Evolutionary conservation across 1,140 invertebrate genomes (phyloP), one percentile per base, ranked within the genome.

Genomic region (Papilio polyxenes): DNA sequence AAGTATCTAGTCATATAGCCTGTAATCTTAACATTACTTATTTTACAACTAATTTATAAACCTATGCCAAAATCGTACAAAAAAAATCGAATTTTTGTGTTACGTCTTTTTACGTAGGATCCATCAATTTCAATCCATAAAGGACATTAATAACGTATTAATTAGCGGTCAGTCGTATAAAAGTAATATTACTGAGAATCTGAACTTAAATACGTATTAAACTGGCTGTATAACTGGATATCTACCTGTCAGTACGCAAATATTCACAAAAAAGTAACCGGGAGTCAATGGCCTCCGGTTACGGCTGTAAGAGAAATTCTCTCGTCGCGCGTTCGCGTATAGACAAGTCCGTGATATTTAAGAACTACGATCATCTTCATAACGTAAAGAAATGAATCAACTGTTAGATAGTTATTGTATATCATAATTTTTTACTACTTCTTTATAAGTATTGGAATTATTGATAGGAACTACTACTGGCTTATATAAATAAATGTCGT

Each of bases 261-360:
- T 80, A 80, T 69, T 80, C 37, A 80, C 59, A 77, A 77, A 80
- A 80, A 80, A 65, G 65, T 40, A 72, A 72, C 11, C 78, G 59
- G 59, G 78, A 80, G 78, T 80, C 78, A 80, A 48, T 80, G 78
- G 78, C 78, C 78, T 48, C 78, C 59, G 37, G 37, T 80, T 80
- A 80, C 78, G 78, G 78, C 69, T 80, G 78, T 80, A 80, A 80
- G 59, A 80, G 78, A 80, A 65, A 80, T 80, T 80, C 59, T 80
- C 37, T n/a, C 48, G 78, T 80, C 78, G 78, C 77, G 37, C 56
- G 51, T 40, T 79, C 59, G 59, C 40, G 40, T 80, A 23, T 59
- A 31, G 62, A 31, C 10, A 20, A 72, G 6, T 37, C 31, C 65
- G 15, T 40, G 13, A 53, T 78, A 59, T 78, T 78, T 62, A 78